Evolutionary conservation across 2,797 vertebrate species (phyloP).

Genomic region (Rousettus madagascariensis): DNA sequence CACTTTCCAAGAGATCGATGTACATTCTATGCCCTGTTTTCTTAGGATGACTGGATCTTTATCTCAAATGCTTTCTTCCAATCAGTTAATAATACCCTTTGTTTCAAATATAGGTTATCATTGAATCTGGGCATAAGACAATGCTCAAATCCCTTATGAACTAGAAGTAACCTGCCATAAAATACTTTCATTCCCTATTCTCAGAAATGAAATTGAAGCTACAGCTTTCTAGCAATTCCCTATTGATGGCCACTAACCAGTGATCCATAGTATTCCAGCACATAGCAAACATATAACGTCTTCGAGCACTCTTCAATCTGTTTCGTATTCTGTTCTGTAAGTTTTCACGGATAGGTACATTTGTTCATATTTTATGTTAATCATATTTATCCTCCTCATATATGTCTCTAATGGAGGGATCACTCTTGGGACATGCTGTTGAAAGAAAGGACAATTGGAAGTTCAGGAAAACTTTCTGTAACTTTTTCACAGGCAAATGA

Average conservation of each 20-base stretch:
- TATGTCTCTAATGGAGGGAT: background rate
- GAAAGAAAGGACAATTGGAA: background rate
- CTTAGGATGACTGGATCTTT: background rate
- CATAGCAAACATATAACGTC: background rate
- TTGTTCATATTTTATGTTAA: background rate
- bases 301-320: background rate
- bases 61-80: background rate
- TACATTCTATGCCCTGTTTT: background rate
- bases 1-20: background rate
- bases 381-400: background rate
- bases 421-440: background rate
- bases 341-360: background rate
- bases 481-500: background rate
- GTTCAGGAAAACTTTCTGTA: background rate
- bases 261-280: background rate
- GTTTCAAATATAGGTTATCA: conserved; percentile 66
- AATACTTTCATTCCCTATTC: conserved; percentile 77
- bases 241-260: background rate
- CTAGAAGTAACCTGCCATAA: conserved; percentile 69
- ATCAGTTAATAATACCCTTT: background rate
- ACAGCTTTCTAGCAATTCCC: background rate
- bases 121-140: conserved; percentile 66
- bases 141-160: conserved; percentile 75
- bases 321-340: background rate
- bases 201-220: conserved; percentile 13